phyloP scores from a whole-genome alignment of 1,140 invertebrate species.

The Fopius arisanus region DNA sequence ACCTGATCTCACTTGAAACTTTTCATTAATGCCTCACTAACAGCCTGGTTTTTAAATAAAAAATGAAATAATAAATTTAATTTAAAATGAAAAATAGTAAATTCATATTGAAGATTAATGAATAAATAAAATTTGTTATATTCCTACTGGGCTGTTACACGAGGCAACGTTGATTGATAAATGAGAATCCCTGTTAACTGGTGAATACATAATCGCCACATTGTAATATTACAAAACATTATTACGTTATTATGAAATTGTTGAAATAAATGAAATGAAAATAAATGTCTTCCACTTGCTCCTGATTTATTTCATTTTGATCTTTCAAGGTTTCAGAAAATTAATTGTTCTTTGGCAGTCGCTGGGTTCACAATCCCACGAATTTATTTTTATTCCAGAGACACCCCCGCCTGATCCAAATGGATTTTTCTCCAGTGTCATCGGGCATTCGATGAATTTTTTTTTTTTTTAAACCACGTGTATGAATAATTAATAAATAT shows the following conservation, averaged over 20 bases:
- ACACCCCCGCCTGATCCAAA: no score
- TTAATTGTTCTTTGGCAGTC: no score
- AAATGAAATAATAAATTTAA: constrained; percentile 6
- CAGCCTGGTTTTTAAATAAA: constrained; percentile 54
- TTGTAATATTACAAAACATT: constrained; percentile 65
- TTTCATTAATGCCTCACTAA: constrained; percentile 61
- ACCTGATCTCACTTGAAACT: constrained; percentile 57
- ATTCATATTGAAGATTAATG: constrained; percentile 56
- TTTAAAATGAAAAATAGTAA: constrained; percentile 46
- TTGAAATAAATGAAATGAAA: constrained; percentile 66
- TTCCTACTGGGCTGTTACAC: constrained; percentile 64
- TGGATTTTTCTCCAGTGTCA: no score
- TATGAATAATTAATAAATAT: no score
- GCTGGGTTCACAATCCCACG: no score
- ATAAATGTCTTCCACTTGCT: constrained; percentile 52
- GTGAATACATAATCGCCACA: constrained; percentile 63
- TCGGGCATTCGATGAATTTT: no score
- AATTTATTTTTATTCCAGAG: no score
- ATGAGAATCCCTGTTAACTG: constrained; percentile 65
- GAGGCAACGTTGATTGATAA: constrained; percentile 63
- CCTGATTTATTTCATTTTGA: constrained; percentile 32
- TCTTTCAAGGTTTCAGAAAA: background rate
- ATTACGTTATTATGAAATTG: constrained; percentile 67
- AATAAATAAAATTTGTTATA: constrained; percentile 61
- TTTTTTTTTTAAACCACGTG: no score